Base-by-base conservation (phyloP, 2,797 vertebrate genomes). In the Leuciscus waleckii region DNA sequence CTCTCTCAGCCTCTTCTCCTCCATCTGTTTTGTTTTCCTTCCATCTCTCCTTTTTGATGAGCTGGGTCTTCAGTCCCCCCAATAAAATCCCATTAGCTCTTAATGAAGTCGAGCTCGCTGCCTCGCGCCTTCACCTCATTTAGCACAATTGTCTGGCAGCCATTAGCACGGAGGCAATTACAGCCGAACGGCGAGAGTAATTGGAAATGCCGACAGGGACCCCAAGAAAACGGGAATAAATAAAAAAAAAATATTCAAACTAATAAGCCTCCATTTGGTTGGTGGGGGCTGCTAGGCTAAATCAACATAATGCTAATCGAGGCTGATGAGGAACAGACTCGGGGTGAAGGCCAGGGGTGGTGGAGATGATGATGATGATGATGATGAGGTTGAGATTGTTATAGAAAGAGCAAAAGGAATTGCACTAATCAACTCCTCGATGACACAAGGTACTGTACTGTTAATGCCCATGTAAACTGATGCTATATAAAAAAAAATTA, bases 241-340 rank as follows among this genome's bases (percentile, higher is more conserved):
- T 98, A 99, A 98, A 94, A 94, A 94, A 92, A 93, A 97, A 97
- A 98, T 96, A 97, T 97, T 98, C 97, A 95, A 97, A 96, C 96
- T 98, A 99, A 99, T 98, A 98, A 98, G 97, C 96, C 97, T 96
- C 97, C 94, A 97, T 95, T 94, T 92, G 94, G 93, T 95, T 92
- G 92, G 92, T 90, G 94, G 94, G 95, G 93, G 93, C 93, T 93
- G 95, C 95, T 96, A 96, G 96, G 96, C 96, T 98, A 99, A 99
- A 98, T 99, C 98, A 98, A 99, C 98, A 98, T 98, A 98, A 99
- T 99, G 98, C 99, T 96, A 98, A 98, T 97, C 96, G 96, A 97
- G 96, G 96, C 95, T 96, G 95, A 90, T 96, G 88, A 93, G 85
- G 87, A 80, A 82, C 79, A 89, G 79, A 76, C 84, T 88, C 58